Conservation (phyloP, 1,140 invertebrate genomes). For the Argopecten irradians region DNA sequence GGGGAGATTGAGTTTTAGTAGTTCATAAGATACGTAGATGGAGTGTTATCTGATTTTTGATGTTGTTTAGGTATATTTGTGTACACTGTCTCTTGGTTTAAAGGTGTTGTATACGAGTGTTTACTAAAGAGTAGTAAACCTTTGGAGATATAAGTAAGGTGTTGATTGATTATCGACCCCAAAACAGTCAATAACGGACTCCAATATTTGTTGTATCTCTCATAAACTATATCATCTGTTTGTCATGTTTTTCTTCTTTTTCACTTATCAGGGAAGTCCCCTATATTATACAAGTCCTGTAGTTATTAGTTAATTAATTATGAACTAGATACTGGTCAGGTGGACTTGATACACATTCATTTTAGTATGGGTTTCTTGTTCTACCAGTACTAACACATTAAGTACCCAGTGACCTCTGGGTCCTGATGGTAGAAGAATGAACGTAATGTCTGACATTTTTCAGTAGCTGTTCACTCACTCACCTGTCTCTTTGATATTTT, state of each 20-base stretch:
- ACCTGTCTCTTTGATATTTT: no score
- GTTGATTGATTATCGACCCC: not conserved
- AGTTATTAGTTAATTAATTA: not conserved
- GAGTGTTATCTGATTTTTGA: no score
- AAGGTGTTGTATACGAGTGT: not conserved
- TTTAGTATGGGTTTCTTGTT: no score
- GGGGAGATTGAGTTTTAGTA: no score
- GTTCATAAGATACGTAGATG: no score
- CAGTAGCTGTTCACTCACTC: no score
- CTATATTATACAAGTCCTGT: not conserved
- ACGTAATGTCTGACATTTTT: no score
- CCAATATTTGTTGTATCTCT: conserved; percentile 9
- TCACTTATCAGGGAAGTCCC: not conserved
- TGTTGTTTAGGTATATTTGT: no score
- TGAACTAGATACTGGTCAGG: not conserved
- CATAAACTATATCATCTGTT: not conserved
- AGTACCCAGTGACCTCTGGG: no score
- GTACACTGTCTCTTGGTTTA: not conserved
- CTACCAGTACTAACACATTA: no score
- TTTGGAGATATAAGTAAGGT: not conserved
- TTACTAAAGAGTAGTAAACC: not conserved
- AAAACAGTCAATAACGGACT: not conserved
- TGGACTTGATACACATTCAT: no score
- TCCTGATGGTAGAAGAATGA: no score
- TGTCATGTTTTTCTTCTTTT: not conserved